These are phyloP conservation scores for Eremobia ochroleuca DNA, from an alignment of 2,888 invertebrate species.

Conservation along the genomic window DNA sequence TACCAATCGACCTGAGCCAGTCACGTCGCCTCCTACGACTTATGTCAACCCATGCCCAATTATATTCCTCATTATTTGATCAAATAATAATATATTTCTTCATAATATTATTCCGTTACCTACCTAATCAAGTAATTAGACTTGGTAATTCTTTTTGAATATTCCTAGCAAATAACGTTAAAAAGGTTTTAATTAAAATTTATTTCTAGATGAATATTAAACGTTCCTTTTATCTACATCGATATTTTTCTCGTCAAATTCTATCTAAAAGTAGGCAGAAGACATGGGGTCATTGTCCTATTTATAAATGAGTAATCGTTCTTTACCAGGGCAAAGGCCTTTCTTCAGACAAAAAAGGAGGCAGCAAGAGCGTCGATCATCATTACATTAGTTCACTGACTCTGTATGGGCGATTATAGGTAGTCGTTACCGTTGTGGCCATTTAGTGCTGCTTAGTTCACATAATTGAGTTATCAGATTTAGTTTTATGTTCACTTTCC, in stretches of 20 bases:
- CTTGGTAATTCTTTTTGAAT: conserved; percentile 7
- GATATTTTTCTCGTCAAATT: conserved; percentile 4
- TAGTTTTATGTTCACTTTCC: neutral
- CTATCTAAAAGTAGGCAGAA: neutral
- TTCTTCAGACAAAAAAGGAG: neutral
- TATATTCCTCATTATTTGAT: neutral
- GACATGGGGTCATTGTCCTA: neutral
- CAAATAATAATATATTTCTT: conserved; percentile 3
- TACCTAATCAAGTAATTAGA: neutral
- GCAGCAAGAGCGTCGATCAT: neutral
- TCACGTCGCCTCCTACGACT: conserved; percentile 5
- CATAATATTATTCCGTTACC: neutral
- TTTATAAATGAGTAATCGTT: conserved; percentile 7
- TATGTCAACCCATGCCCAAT: conserved; percentile 7
- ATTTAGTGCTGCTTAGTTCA: neutral
- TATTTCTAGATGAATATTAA: conserved; percentile 15
- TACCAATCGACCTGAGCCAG: neutral
- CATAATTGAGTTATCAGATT: neutral
- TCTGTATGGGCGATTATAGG: neutral
- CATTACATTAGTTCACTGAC: neutral
- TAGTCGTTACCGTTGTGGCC: neutral
- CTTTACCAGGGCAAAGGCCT: neutral
- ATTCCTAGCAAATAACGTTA: conserved; percentile 6
- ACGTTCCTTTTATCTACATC: neutral
- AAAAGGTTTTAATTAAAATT: conserved; percentile 7